phyloP scores from a whole-genome alignment of 1,140 invertebrate genomes.

The Rhizoglyphus robini region DNA sequence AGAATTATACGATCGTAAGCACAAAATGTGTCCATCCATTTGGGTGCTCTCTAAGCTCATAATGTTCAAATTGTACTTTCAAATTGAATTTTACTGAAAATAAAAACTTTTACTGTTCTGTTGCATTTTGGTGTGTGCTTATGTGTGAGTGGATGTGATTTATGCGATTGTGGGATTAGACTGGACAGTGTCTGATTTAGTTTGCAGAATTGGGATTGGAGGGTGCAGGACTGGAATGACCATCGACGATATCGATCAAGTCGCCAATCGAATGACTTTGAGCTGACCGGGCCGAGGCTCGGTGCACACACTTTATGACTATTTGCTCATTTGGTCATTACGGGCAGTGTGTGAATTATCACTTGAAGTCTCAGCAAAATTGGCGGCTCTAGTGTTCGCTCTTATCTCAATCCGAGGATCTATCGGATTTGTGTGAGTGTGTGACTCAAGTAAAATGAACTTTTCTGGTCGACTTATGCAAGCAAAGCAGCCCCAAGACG shows the following conservation, averaged over 20 bases:
- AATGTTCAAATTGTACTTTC: background rate
- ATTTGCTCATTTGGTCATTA: background rate
- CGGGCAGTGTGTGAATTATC: background rate
- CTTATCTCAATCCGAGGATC: constrained; percentile 9
- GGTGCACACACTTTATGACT: too few species aligned
- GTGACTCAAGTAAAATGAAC: background rate
- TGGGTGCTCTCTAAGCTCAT: background rate
- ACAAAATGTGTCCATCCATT: constrained; percentile 3
- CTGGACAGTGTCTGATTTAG: constrained; percentile 1
- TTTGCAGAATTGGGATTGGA: too few species aligned
- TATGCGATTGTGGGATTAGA: constrained; percentile 6
- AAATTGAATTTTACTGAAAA: constrained; percentile 15
- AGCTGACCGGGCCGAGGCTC: too few species aligned
- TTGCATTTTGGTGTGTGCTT: background rate
- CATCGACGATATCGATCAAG: too few species aligned
- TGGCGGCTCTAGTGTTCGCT: background rate
- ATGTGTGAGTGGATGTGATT: background rate
- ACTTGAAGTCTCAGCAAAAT: constrained; percentile 1
- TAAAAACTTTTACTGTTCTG: background rate
- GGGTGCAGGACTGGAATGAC: too few species aligned
- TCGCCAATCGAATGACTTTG: too few species aligned
- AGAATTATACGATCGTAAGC: background rate
- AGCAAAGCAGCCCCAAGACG: too few species aligned
- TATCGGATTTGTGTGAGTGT: background rate
- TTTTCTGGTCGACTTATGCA: background rate